phyloP scores from a whole-genome alignment of 92 coral and sea anemone species.

The Desmophyllum pertusum region DNA sequence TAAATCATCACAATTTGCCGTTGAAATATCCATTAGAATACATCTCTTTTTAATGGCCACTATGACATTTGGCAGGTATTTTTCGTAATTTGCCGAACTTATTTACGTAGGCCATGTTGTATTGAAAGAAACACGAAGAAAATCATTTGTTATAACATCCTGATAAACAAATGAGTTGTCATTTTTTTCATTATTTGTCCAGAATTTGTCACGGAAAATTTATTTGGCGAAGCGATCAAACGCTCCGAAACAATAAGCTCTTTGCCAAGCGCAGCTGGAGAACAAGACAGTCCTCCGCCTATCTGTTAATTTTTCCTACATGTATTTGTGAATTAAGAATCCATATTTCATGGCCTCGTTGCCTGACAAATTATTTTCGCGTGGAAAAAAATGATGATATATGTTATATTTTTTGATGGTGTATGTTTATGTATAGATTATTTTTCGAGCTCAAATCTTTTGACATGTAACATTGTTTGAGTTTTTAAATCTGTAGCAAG shows the following conservation, averaged over 20 bases:
- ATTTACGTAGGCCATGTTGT: background rate
- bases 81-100: background rate
- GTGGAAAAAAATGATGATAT: too few species aligned
- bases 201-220: constrained; percentile 12
- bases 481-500: background rate
- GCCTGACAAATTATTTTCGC: background rate
- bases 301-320: background rate
- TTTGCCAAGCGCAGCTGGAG: background rate
- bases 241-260: background rate
- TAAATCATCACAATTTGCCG: background rate
- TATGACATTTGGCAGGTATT: background rate
- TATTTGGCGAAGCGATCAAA: background rate
- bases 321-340: background rate
- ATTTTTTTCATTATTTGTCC: background rate
- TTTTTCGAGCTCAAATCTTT: background rate
- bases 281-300: background rate
- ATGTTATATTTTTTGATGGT: too few species aligned
- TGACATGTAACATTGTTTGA: background rate
- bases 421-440: too few species aligned
- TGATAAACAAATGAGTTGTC: constrained; percentile 12
- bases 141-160: constrained; percentile 1
- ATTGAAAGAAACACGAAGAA: constrained; percentile 11
- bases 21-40: background rate
- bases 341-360: background rate
- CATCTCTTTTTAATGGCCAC: background rate